phyloP scores from a whole-genome alignment of 2,888 invertebrate genomes.

The Patella ulyssiponensis region DNA sequence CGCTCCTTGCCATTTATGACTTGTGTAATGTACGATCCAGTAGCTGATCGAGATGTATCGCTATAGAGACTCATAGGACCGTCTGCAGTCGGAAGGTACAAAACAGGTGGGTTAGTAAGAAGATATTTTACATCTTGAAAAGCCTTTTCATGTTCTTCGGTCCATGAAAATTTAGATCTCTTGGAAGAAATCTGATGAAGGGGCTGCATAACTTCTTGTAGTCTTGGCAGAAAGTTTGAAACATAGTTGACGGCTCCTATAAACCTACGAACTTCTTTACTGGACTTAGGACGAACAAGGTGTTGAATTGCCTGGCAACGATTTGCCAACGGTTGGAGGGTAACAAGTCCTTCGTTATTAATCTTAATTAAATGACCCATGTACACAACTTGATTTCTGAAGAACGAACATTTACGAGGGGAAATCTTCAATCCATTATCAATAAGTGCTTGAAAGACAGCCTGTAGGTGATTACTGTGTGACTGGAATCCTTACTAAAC shows the following conservation, averaged over 20 bases:
- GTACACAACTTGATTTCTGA: background rate
- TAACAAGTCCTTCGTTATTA: background rate
- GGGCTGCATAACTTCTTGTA: background rate
- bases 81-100: background rate
- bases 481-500: background rate
- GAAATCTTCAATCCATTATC: background rate
- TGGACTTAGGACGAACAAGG: background rate
- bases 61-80: background rate
- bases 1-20: background rate
- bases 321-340: background rate
- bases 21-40: background rate
- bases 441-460: background rate
- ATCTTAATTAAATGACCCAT: background rate
- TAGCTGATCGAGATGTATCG: background rate
- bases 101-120: conserved; percentile 3
- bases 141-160: background rate
- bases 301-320: background rate
- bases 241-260: background rate
- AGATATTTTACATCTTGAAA: background rate
- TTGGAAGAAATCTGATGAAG: background rate
- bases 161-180: background rate
- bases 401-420: background rate
- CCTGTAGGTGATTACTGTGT: background rate
- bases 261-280: background rate
- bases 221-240: background rate